Base-by-base conservation (phyloP, 2,888 invertebrate species). In the Oxystoma pomonae region DNA sequence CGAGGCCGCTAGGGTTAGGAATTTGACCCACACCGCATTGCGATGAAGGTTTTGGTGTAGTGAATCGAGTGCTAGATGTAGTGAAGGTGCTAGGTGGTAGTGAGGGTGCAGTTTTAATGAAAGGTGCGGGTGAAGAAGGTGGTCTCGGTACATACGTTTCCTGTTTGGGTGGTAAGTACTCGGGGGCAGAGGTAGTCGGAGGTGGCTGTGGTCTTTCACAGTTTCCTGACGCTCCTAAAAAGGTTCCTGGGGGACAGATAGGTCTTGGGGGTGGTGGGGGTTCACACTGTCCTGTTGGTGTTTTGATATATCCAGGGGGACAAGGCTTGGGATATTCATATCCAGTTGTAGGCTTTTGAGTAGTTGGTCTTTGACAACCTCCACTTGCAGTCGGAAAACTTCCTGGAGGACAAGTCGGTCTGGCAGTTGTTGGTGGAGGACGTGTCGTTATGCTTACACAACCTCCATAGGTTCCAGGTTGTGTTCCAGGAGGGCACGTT, bases 61-160 rank as follows among this genome's bases (percentile, higher is more conserved):
- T 58, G 35, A 35, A 35, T 35, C 35, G 35, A 35, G 35, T 35
- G 12, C 35, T 35, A 35, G 35, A 35, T 35, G 35, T 35, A n/a
- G 63, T 66, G 49, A 64, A 66, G 53, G 61, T 61, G 50, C 61
- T 56, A 3, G 63, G 63, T 20, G 61, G 56, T 5, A 53, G 52
- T 20, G 59, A 61, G 5, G 59, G 61, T 57, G 60, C 64, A 52
- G 65, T 61, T 56, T 63, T 70, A 55, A 69, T 68, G 66, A 66
- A 61, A 52, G 65, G 66, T 66, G 69, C 65, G 57, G 65, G 64
- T 62, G 66, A 69, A 60, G 68, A 67, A 61, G 72, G 70, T n/a
- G n/a, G n/a, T n/a, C n/a, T n/a, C n/a, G n/a, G n/a, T 71, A 72
- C 71, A 72, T 72, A 72, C 68, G 69, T 69, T 65, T 70, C 63